Percentiles rank a stretch among this genome's conserved stretches.
Evolutionary conservation across 2,113 vertebrate genomes (phyloP).

Genomic region (Spheniscus mendiculus): DNA sequence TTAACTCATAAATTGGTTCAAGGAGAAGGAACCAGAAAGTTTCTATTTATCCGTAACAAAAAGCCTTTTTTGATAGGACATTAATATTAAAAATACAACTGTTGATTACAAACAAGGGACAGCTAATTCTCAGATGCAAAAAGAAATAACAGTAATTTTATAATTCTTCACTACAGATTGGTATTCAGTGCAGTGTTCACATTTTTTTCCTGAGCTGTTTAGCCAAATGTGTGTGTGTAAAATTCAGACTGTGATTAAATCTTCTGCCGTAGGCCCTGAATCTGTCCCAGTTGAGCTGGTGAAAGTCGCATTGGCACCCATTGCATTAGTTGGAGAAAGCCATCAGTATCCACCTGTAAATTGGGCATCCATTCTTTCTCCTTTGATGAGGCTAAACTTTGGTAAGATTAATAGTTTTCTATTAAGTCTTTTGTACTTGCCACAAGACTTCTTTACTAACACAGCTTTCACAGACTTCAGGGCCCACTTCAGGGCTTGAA

Average conservation of each 20-base stretch:
- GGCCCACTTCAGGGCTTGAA: not conserved
- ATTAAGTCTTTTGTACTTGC: not conserved
- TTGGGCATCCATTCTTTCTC: slow-evolving; percentile 89
- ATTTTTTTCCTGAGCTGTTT: not conserved
- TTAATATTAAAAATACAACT: not conserved
- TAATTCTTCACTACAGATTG: not conserved
- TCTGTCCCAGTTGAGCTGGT: slow-evolving; percentile 73
- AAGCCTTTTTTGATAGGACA: not conserved
- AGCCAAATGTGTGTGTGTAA: not conserved
- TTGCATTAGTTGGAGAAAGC: slow-evolving; percentile 79
- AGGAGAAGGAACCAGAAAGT: not conserved
- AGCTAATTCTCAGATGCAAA: not conserved
- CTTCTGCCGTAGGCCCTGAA: slow-evolving; percentile 83
- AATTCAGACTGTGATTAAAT: not conserved
- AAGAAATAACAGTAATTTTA: not conserved
- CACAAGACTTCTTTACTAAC: not conserved
- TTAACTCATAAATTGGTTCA: not conserved
- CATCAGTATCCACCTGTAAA: slow-evolving; percentile 93
- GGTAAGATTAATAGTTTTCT: slow-evolving; percentile 73
- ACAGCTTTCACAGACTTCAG: not conserved
- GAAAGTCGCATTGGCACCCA: slow-evolving; percentile 78
- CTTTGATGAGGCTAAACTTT: slow-evolving; percentile 92
- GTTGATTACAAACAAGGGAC: not conserved
- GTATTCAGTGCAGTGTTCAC: not conserved
- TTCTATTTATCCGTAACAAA: not conserved